These are phyloP conservation scores for Tarsius wallacei DNA, from an alignment of 2,797 vertebrate species.

Conservation along the genomic window DNA sequence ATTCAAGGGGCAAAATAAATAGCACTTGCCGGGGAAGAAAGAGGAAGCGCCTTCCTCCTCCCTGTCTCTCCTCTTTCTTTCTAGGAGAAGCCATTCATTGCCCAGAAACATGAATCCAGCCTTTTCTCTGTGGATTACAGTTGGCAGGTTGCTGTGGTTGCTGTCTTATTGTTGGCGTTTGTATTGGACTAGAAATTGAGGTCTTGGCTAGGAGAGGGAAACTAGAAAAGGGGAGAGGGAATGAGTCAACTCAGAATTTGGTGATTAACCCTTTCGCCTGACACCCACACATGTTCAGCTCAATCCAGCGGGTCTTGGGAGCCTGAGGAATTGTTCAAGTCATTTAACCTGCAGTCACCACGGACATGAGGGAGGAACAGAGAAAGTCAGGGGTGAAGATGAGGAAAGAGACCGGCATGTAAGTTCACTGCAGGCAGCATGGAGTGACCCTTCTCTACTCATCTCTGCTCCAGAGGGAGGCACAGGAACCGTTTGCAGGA, in stretches of 20 bases:
- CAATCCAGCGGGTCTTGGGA: neutral
- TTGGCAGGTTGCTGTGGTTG: neutral
- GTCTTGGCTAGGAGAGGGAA: neutral
- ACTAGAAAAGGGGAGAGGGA: neutral
- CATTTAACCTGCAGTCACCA: constrained; percentile 34
- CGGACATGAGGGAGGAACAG: neutral
- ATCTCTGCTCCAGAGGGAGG: neutral
- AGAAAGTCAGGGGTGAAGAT: constrained; percentile 12
- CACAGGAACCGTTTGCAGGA: accelerated
- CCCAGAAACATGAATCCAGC: neutral
- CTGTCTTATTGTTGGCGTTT: neutral
- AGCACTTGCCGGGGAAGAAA: neutral
- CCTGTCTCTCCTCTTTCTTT: neutral
- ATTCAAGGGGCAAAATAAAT: constrained; percentile 24
- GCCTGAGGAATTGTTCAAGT: neutral
- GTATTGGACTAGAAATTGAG: constrained; percentile 33
- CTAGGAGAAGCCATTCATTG: neutral
- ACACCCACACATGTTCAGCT: neutral
- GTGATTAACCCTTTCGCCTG: neutral
- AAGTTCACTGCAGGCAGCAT: neutral
- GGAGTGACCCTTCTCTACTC: neutral
- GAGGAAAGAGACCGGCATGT: neutral
- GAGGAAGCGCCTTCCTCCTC: neutral
- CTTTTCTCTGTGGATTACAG: neutral
- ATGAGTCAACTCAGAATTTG: neutral